Evolutionary conservation across 2,888 invertebrate species (phyloP), one percentile per base, ranked within the genome.

Genomic region (Watsonalla cultraria): DNA sequence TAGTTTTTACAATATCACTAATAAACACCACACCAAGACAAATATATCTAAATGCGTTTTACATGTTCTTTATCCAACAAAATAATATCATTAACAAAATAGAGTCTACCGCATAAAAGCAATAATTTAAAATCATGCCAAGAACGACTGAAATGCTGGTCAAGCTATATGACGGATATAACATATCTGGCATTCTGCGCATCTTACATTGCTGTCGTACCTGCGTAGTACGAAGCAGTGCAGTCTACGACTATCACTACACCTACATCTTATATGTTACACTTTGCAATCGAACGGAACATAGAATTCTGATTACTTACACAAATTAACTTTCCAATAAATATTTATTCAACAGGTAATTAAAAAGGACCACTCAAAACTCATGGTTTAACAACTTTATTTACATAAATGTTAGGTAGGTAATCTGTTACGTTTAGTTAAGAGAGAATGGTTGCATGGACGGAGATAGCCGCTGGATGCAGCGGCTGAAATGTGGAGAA

Each of bases 341-440:
- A 42, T 42, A 42, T 42, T 42, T 42, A 42, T 42, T 42, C 58
- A 67, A 70, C 55, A 67, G 71, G 67, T 72, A 77, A 79, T 73
- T 68, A 75, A 79, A 80, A 76, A 78, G 71, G 72, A 77, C 70
- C 61, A 64, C 74, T 74, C 65, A 67, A 74, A 74, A 70, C 67
- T 72, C 67, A 72, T 66, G 71, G 66, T 71, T 77, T 68, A 79
- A 79, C 77, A 81, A 78, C 70, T 82, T 83, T 84, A 85, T 85
- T 84, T 83, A 85, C 84, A 85, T 68, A 76, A 70, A 66, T 73
- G 66, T 71, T 65, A 60, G 68, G 68, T 59, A 64, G 66, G 67
- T 66, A 56, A 59, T 65, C 5, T 42, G 42, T 42, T 42, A 11
- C 6, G 11, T 8, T 42, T 42, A 42, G 42, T 57, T 61, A 64